Evolutionary conservation across 2,888 invertebrate species (phyloP).

Genomic region (Kryphioiulus occultus): DNA sequence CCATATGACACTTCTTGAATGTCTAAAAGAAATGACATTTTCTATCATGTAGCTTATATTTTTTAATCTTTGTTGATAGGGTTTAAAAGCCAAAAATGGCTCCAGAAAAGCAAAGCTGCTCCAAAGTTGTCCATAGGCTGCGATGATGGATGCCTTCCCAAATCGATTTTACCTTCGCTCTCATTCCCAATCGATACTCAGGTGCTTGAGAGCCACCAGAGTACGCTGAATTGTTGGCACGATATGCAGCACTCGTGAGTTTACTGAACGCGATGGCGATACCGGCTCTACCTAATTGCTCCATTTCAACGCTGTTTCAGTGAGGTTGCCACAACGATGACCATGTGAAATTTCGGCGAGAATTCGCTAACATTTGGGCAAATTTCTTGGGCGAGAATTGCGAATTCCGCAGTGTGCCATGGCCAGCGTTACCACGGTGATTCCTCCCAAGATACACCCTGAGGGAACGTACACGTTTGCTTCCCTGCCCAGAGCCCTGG

Average conservation of each 20-base stretch:
- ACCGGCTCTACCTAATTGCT: background rate
- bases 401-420: slow-evolving; percentile 7
- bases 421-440: slow-evolving; percentile 48
- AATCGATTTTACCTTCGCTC: background rate
- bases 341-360: background rate
- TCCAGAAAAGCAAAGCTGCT: background rate
- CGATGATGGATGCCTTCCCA: background rate
- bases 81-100: background rate
- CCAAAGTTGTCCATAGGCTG: background rate
- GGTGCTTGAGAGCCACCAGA: slow-evolving; percentile 17
- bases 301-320: background rate
- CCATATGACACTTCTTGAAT: too few species aligned
- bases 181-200: background rate
- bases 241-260: background rate
- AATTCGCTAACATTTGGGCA: background rate
- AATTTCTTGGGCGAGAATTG: background rate
- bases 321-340: slow-evolving; percentile 12
- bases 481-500: slow-evolving; percentile 48
- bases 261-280: background rate
- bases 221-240: background rate
- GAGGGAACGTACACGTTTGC: slow-evolving; percentile 50
- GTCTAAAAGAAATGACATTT: too few species aligned
- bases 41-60: too few species aligned
- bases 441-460: slow-evolving; percentile 45
- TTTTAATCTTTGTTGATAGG: too few species aligned